Evolutionary conservation across 2,888 invertebrate species (phyloP).

Genomic region (Nomada ruficornis): DNA sequence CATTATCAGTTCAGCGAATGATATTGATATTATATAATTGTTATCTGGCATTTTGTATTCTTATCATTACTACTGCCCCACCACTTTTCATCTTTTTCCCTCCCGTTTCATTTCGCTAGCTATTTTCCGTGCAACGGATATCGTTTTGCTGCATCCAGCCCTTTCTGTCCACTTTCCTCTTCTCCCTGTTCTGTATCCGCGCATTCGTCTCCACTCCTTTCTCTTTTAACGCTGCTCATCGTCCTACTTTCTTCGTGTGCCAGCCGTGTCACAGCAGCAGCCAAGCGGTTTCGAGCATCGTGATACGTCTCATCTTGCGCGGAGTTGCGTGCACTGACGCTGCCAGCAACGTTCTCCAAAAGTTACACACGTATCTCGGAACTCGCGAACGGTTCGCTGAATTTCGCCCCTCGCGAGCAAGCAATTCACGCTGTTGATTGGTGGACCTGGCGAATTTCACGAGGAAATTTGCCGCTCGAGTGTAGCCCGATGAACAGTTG

Average conservation of each 20-base stretch:
- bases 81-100: not conserved
- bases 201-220: slow-evolving; percentile 26
- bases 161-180: not conserved
- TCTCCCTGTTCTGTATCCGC: not conserved
- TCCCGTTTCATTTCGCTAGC: not conserved
- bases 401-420: not conserved
- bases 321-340: slow-evolving; percentile 6
- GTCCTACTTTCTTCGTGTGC: slow-evolving; percentile 61
- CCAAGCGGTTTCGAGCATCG: slow-evolving; percentile 52
- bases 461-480: slow-evolving; percentile 4
- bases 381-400: not conserved
- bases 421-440: slow-evolving; percentile 1
- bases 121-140: slow-evolving; percentile 22
- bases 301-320: slow-evolving; percentile 49
- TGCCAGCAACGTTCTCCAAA: slow-evolving; percentile 16
- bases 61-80: not conserved
- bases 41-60: not conserved
- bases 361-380: slow-evolving; percentile 23
- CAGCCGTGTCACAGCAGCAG: slow-evolving; percentile 46
- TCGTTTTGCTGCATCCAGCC: slow-evolving; percentile 3
- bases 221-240: slow-evolving; percentile 43
- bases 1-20: no score
- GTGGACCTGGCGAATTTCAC: slow-evolving; percentile 2
- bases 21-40: no score
- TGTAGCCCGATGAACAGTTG: not conserved